A percentile compares a stretch with the other conserved stretches of the same genome.
phyloP scores from a whole-genome alignment of 2,888 invertebrate genomes.

The Cantharis flavilabris region DNA sequence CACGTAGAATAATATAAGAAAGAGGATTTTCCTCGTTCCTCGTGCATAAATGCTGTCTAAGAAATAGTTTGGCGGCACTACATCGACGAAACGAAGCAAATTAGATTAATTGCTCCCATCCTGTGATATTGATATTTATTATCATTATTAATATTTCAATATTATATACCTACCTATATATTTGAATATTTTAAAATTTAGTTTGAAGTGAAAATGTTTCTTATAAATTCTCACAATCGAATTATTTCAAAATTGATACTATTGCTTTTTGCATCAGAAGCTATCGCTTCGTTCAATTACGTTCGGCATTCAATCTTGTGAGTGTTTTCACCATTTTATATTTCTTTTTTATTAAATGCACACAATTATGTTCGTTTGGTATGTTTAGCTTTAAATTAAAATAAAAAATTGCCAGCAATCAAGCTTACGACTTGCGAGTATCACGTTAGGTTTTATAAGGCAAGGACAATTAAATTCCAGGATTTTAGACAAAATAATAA shows the following conservation, averaged over 20 bases:
- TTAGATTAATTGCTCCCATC: not conserved
- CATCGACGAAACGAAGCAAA: not conserved
- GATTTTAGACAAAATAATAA: not conserved
- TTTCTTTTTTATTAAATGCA: not conserved
- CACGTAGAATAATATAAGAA: not conserved
- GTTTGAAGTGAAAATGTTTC: not conserved
- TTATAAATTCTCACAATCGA: not conserved
- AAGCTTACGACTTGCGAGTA: not conserved
- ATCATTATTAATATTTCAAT: not conserved
- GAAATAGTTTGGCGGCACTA: too few relatives aligned
- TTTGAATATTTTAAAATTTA: not conserved
- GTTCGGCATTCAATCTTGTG: not conserved
- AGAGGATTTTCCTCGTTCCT: not conserved
- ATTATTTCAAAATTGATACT: not conserved
- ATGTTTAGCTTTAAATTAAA: not conserved
- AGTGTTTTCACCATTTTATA: not conserved
- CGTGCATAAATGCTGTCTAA: not conserved
- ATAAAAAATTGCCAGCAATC: not conserved
- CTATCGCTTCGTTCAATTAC: not conserved
- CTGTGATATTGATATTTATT: not conserved
- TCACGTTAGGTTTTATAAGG: not conserved
- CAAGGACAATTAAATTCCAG: not conserved
- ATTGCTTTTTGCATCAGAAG: not conserved
- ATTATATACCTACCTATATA: too few relatives aligned
- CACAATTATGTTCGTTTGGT: not conserved